A percentile compares a stretch with the other conserved stretches of the same genome.
Conservation (phyloP, 1,140 invertebrate genomes). For the Heliothis subflexa region DNA sequence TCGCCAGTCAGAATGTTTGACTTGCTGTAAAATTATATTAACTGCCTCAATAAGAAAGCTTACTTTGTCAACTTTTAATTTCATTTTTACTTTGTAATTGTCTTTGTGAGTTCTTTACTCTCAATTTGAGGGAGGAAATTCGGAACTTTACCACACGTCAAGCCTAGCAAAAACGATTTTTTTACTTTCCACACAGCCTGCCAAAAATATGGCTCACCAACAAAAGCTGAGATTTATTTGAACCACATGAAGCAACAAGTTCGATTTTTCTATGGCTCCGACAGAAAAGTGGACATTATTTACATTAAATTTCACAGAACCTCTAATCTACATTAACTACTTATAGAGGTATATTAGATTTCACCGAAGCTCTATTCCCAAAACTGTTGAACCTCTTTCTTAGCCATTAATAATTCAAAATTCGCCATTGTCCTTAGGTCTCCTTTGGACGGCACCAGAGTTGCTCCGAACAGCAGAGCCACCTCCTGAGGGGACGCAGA, state of each 20-base stretch:
- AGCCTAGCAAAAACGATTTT: no score
- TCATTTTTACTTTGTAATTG: constrained; percentile 44
- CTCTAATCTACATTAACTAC: background rate
- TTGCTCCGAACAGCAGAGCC: constrained; percentile 90
- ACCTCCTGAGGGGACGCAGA: constrained; percentile 93
- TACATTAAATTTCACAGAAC: background rate
- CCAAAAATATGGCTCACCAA: no score
- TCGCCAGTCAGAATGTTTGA: constrained; percentile 12
- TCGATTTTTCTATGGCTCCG: background rate
- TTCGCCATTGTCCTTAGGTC: constrained; percentile 85
- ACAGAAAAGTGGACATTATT: background rate
- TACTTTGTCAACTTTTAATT: constrained; percentile 41
- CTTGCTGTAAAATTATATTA: constrained; percentile 22
- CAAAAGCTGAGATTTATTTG: no score
- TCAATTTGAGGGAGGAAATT: constrained; percentile 14
- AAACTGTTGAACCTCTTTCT: background rate
- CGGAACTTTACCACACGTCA: background rate
- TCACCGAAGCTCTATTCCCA: background rate
- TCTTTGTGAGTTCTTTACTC: constrained; percentile 31
- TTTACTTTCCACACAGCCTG: no score
- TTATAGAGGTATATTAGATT: no score
- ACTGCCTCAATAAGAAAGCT: background rate
- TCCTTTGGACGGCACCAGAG: constrained; percentile 98
- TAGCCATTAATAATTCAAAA: background rate
- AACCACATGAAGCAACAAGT: background rate